Conservation (phyloP, 2,888 invertebrate species). For the Cyclophora punctaria region DNA sequence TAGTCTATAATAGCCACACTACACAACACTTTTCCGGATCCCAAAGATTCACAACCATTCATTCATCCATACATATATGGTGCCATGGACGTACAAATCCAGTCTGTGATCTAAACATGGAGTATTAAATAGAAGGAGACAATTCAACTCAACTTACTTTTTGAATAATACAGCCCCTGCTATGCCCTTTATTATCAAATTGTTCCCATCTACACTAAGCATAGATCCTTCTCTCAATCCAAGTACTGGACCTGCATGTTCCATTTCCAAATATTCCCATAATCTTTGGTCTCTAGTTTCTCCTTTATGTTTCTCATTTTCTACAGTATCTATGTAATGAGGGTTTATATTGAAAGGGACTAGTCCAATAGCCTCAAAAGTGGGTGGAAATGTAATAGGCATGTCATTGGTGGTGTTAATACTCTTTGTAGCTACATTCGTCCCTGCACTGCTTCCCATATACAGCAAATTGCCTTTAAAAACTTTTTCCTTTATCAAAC, state of each 20-base stretch:
- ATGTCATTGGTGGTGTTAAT: conserved; percentile 92
- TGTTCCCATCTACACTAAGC: conserved; percentile 75
- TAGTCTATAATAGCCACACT: no score
- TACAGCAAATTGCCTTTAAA: conserved; percentile 79
- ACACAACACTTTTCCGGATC: no score
- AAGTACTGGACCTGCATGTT: conserved; percentile 76
- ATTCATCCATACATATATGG: no score
- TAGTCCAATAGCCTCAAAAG: conserved; percentile 80
- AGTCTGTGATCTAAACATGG: no score
- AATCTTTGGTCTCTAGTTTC: conserved; percentile 87
- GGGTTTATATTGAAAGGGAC: conserved; percentile 91
- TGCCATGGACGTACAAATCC: no score
- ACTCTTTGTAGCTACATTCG: conserved; percentile 86
- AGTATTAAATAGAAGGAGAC: no score
- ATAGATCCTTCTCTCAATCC: conserved; percentile 84
- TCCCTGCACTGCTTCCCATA: conserved; percentile 87
- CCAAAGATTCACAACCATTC: no score
- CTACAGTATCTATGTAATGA: conserved; percentile 82
- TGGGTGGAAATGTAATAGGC: conserved; percentile 87
- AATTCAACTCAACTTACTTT: conserved; percentile 61
- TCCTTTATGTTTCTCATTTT: conserved; percentile 80
- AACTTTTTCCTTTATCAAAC: conserved; percentile 77
- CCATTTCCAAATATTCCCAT: conserved; percentile 78
- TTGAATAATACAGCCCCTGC: conserved; percentile 78
- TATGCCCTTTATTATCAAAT: conserved; percentile 77